phyloP scores from a whole-genome alignment of 2,113 vertebrate genomes.

The Neogale vison region DNA sequence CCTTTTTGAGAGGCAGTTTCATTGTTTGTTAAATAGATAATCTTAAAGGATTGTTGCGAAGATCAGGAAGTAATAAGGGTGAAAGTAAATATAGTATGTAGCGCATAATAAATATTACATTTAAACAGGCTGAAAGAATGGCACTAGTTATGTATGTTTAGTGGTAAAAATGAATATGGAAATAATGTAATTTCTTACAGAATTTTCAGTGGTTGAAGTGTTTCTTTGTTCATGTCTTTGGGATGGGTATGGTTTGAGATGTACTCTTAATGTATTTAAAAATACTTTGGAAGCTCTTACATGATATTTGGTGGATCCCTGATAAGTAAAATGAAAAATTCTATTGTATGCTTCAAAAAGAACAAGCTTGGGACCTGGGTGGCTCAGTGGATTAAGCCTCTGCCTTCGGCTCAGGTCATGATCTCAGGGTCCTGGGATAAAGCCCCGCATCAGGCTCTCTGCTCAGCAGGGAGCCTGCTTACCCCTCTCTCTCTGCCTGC shows the following conservation, averaged over 20 bases:
- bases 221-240: neutral
- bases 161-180: neutral
- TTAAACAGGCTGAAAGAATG: neutral
- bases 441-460: too few relatives aligned
- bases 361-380: too few relatives aligned
- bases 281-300: neutral
- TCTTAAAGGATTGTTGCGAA: neutral
- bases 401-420: too few relatives aligned
- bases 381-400: too few relatives aligned
- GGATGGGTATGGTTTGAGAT: neutral
- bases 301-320: neutral
- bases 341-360: neutral
- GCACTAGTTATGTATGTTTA: neutral
- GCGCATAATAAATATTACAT: neutral
- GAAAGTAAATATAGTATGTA: neutral
- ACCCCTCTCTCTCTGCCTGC: too few relatives aligned
- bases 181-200: neutral
- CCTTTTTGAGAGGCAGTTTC: neutral
- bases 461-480: too few relatives aligned
- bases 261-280: neutral
- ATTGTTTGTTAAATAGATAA: neutral
- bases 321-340: conserved; percentile 21
- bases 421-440: too few relatives aligned
- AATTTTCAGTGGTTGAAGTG: conserved; percentile 5
- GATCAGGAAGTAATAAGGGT: neutral